These are phyloP conservation scores for Panagrolaimus sp. DNA, from an alignment of 1,140 invertebrate species.

Conservation along the genomic window DNA sequence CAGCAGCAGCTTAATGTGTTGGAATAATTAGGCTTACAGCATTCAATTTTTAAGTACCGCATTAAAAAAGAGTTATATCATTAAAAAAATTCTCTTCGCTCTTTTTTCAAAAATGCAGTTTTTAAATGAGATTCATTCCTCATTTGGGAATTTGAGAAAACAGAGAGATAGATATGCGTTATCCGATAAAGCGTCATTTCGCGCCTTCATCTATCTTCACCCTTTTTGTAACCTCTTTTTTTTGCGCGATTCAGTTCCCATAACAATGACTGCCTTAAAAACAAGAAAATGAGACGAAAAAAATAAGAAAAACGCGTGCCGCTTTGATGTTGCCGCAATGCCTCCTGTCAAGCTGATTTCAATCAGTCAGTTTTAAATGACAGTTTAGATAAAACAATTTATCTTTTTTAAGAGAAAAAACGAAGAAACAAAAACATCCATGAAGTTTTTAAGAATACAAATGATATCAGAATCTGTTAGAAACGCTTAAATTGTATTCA, in stretches of 20 bases:
- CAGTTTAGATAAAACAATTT: slow-evolving; percentile 15
- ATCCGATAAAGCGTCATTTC: slow-evolving; percentile 8
- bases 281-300: too few species aligned
- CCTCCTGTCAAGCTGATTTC: slow-evolving; percentile 14
- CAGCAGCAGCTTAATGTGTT: slow-evolving; percentile 12
- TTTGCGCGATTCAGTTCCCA: background rate
- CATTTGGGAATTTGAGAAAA: too few species aligned
- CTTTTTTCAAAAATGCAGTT: background rate
- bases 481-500: background rate
- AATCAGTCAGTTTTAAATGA: slow-evolving; percentile 11
- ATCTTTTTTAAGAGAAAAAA: background rate
- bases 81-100: background rate
- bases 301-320: too few species aligned
- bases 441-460: background rate
- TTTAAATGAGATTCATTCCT: background rate
- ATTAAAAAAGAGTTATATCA: background rate
- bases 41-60: background rate
- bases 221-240: slow-evolving; percentile 2
- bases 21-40: slow-evolving; percentile 12
- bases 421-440: background rate
- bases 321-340: slow-evolving; percentile 7
- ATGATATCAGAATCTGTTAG: background rate
- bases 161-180: background rate
- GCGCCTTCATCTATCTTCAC: background rate
- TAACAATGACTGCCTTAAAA: too few species aligned